Evolutionary conservation across 2,888 invertebrate genomes (phyloP).

Genomic region (Chirona hameri): DNA sequence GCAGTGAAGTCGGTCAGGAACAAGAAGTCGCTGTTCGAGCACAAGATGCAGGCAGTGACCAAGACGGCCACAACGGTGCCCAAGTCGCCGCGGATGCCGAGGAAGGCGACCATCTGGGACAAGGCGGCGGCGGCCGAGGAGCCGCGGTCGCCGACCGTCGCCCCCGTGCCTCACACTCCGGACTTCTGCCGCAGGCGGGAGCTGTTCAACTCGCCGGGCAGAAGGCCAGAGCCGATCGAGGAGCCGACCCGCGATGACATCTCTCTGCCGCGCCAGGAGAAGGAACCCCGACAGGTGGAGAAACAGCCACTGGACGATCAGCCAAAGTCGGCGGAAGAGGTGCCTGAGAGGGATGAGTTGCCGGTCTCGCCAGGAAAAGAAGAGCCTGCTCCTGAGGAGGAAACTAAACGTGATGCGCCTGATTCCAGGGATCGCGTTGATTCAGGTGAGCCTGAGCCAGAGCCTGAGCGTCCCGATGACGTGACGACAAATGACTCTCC

Average conservation of each 20-base stretch:
- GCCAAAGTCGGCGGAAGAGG: neutral
- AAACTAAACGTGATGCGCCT: neutral
- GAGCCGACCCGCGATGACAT: neutral
- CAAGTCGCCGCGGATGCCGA: neutral
- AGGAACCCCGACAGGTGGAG: neutral
- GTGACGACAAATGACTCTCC: neutral
- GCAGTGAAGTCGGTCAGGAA: neutral
- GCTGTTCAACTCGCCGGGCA: neutral
- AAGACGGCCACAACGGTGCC: neutral
- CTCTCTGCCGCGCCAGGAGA: neutral
- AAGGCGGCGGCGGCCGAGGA: neutral
- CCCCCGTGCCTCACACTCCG: neutral
- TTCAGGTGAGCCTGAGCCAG: neutral
- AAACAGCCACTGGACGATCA: neutral
- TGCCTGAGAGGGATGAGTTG: neutral
- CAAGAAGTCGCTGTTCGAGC: conserved; percentile 1
- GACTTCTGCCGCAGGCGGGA: neutral
- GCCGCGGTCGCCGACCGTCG: neutral
- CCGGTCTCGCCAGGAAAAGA: too few species aligned
- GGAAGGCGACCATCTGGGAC: conserved; percentile 7
- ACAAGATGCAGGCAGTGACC: neutral
- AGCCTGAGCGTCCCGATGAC: neutral
- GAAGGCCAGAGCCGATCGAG: neutral
- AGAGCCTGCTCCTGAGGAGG: too few species aligned
- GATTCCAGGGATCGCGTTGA: neutral